Base-by-base conservation (phyloP, 2,113 vertebrate genomes). In the Plotosus lineatus region DNA sequence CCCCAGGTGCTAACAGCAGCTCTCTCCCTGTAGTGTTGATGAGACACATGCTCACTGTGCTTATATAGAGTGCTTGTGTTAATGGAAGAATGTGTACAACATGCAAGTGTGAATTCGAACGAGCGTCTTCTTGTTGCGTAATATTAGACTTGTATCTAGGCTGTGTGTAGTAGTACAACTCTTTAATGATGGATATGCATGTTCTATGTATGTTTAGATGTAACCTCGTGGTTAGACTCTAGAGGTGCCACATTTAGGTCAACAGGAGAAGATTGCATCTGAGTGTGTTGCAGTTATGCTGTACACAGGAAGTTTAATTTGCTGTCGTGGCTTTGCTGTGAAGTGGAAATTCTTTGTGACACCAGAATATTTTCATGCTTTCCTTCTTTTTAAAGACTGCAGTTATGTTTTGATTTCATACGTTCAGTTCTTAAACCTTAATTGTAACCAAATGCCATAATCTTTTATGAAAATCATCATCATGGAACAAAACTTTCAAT, bases 1-100 rank as follows among this genome's bases (percentile, higher is more conserved):
- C 55, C 65, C 56, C 69, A 80, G 69, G 79, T 74, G 79, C 31
- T 15, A 74, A 71, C 53, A 60, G 42, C 68, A 80, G 78, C 69
- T 17, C 0, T 80, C 69, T 58, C 31, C 26, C 56, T 74, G 21
- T 40, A 19, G 31, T 80, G 56, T 48, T 73, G 55, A 60, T 80
- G 68, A 73, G 55, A 80, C 56, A 51, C 69, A 63, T 51, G 69
- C 55, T 74, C 14, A 26, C 28, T 61, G 7, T 80, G 31, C 53
- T 80, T 40, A 28, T 80, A 36, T 56, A 55, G 36, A 58, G 44
- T 61, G 28, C 11, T 48, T 63, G 42, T 61, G 55, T 50, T 61
- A 73, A 80, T 71, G 5, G 14, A 42, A 60, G 26, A 50, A 58
- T 73, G 31, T 80, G 44, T 48, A 33, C 28, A 38, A 42, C 12